Base-by-base conservation (phyloP, 1,140 invertebrate genomes). In the Doryteuthis pealeii region DNA sequence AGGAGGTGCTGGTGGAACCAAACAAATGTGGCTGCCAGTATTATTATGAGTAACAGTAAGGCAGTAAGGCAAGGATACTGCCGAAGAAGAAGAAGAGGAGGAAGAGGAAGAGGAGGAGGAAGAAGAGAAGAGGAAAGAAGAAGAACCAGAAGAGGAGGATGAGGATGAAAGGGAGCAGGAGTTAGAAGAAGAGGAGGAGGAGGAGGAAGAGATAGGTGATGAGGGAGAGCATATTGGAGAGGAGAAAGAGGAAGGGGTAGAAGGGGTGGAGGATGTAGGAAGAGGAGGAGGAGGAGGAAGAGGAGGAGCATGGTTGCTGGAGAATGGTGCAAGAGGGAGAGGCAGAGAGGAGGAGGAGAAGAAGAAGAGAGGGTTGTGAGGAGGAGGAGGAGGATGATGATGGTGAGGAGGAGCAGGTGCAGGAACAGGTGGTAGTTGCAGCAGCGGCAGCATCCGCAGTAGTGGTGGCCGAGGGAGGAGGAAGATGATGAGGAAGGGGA, bases 401-500 rank as follows among this genome's bases (percentile, higher is more conserved):
- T n/a, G n/a, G n/a, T n/a, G n/a, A n/a, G n/a, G n/a, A n/a, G n/a
- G n/a, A n/a, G n/a, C n/a, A n/a, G n/a, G n/a, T n/a, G n/a, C n/a
- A n/a, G n/a, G n/a, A n/a, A n/a, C n/a, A n/a, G n/a, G n/a, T n/a
- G n/a, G n/a, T n/a, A n/a, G n/a, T n/a, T n/a, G n/a, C n/a, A n/a
- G n/a, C n/a, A n/a, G n/a, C n/a, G n/a, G n/a, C n/a, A n/a, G n/a
- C n/a, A n/a, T n/a, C n/a, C n/a, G n/a, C n/a, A n/a, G n/a, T n/a
- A n/a, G n/a, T n/a, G n/a, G n/a, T n/a, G n/a, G n/a, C n/a, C n/a
- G n/a, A n/a, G n/a, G 54, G 10, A n/a, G 54, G 54, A 62, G 54
- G 77, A 73, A 22, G 22, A 71, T 45, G 77, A 74, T 66, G 72
- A 74, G 14, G 74, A 76, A 14, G 74, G 70, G n/a, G 76, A n/a